A percentile compares a stretch with the other conserved stretches of the same genome.
phyloP scores from a whole-genome alignment of 2,797 vertebrate species.

The Pseudochaenichthys georgianus region DNA sequence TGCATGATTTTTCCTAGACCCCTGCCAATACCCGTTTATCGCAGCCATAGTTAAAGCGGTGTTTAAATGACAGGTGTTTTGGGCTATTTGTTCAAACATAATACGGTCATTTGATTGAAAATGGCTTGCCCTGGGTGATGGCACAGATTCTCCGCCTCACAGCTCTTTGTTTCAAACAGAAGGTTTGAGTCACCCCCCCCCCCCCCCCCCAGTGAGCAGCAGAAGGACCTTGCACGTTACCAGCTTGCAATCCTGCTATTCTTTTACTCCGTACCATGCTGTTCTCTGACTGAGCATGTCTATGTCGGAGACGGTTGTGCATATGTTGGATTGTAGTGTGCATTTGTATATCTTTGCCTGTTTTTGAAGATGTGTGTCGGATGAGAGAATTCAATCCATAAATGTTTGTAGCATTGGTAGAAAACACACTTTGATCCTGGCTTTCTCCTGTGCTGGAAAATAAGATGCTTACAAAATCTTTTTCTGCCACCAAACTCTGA shows the following conservation, averaged over 20 bases:
- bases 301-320: conserved; percentile 23
- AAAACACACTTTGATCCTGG: conserved; percentile 4
- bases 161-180: conserved; percentile 64
- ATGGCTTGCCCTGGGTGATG: conserved; percentile 55
- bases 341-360: conserved; percentile 21
- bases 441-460: not conserved
- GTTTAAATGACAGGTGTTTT: conserved; percentile 63
- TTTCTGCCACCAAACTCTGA: conserved; percentile 2
- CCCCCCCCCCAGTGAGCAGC: conserved; percentile 43
- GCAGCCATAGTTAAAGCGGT: conserved; percentile 20
- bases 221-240: conserved; percentile 47
- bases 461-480: not conserved
- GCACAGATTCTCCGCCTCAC: conserved; percentile 45
- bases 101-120: conserved; percentile 61
- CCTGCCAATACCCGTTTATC: conserved; percentile 19
- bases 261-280: conserved; percentile 15
- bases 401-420: conserved; percentile 14
- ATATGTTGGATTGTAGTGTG: conserved; percentile 38
- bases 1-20: conserved; percentile 39
- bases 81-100: conserved; percentile 65
- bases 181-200: conserved; percentile 66
- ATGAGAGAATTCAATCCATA: not conserved
- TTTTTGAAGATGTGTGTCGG: conserved; percentile 3
- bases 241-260: conserved; percentile 30
- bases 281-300: conserved; percentile 37